Conservation (phyloP, 1,140 invertebrate genomes). For the Thrips palmi region DNA sequence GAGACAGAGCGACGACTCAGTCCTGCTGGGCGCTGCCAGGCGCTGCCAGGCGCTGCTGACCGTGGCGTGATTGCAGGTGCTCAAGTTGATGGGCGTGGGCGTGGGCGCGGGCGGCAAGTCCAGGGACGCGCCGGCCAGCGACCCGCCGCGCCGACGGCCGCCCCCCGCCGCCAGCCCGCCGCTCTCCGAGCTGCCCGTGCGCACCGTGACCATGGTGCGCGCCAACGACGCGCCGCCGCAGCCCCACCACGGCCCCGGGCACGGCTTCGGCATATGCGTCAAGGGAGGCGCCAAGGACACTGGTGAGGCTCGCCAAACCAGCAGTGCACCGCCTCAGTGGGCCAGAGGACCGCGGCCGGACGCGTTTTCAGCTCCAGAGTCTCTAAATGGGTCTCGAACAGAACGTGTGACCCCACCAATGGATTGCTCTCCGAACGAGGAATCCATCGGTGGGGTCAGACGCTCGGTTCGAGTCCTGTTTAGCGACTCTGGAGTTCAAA, state of each 20-base stretch:
- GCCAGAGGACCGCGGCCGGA: no score
- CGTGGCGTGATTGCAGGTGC: no score
- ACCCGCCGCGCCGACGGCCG: conserved; percentile 16
- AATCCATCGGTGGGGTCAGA: no score
- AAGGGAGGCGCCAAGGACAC: conserved; percentile 67
- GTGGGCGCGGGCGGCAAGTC: conserved; percentile 9
- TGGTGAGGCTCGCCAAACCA: no score
- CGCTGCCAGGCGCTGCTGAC: no score
- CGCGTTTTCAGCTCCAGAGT: no score
- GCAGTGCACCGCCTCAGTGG: no score
- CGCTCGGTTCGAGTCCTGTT: no score
- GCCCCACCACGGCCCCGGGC: conserved; percentile 35
- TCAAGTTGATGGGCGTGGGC: conserved; percentile 38
- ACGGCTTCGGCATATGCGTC: conserved; percentile 75
- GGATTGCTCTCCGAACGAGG: no score
- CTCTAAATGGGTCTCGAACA: no score
- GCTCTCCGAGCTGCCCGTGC: conserved; percentile 44
- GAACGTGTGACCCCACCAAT: no score
- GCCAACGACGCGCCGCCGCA: conserved; percentile 43
- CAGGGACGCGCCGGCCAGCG: conserved; percentile 18
- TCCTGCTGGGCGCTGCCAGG: conserved; percentile 33
- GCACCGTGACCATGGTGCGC: conserved; percentile 57
- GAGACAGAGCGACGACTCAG: conserved; percentile 22
- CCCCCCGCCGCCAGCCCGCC: conserved; percentile 33
- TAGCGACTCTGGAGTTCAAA: no score